phyloP scores from a whole-genome alignment of 1,140 invertebrate species.

The Adoxophyes honmai region DNA sequence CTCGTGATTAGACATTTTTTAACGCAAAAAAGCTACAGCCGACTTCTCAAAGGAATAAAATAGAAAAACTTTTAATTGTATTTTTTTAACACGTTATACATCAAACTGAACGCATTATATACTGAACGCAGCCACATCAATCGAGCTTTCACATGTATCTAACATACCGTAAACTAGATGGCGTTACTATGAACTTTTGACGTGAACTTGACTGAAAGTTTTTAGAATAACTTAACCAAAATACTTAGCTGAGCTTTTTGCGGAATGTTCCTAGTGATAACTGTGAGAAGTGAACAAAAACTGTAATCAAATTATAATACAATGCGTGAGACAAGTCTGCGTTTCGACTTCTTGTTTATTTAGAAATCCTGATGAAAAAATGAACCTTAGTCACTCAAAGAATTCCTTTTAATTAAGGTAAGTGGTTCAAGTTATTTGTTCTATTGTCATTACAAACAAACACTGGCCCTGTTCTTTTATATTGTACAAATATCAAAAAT shows the following conservation, averaged over 20 bases:
- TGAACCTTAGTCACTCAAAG: constrained; percentile 17
- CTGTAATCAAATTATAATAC: constrained; percentile 34
- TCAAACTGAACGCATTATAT: constrained; percentile 42
- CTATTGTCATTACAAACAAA: neutral
- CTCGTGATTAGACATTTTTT: constrained; percentile 50
- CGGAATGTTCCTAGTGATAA: constrained; percentile 46
- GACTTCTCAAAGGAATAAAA: constrained; percentile 45
- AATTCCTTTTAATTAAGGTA: constrained; percentile 8
- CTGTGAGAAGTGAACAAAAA: constrained; percentile 37
- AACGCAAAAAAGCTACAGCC: constrained; percentile 40
- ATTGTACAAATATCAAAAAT: neutral
- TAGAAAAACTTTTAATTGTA: constrained; percentile 38
- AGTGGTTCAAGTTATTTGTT: neutral
- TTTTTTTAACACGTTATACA: too few species aligned
- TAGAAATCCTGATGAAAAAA: constrained; percentile 18
- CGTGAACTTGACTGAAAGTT: constrained; percentile 71
- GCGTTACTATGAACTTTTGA: constrained; percentile 68
- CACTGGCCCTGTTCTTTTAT: neutral
- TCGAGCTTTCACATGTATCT: constrained; percentile 50
- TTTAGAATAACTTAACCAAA: constrained; percentile 67
- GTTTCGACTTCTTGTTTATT: constrained; percentile 22
- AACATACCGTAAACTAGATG: constrained; percentile 61
- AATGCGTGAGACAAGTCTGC: constrained; percentile 34
- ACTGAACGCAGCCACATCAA: constrained; percentile 46
- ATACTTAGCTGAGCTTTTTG: constrained; percentile 60